A percentile compares a stretch with the other conserved stretches of the same genome.
Evolutionary conservation across 2,888 invertebrate genomes (phyloP).

Genomic region (Oconnorella tubifera): DNA sequence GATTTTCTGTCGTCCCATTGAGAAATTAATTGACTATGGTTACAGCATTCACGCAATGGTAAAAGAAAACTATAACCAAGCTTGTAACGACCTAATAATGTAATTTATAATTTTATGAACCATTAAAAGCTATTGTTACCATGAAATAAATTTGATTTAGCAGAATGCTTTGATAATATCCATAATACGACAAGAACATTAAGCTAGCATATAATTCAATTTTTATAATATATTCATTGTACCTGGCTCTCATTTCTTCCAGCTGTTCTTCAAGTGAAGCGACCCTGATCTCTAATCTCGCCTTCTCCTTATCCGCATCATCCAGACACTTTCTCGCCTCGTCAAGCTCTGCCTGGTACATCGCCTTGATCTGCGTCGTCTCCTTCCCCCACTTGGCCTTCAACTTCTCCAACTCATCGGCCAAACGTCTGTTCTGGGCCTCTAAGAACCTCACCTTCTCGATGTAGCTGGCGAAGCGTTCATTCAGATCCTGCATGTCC

Average conservation of each 20-base stretch:
- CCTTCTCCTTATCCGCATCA: slow-evolving; percentile 58
- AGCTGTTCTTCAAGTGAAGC: slow-evolving; percentile 57
- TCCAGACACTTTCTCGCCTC: slow-evolving; percentile 59
- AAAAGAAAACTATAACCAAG: too few relatives aligned
- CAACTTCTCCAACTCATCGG: slow-evolving; percentile 51
- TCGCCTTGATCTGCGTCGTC: slow-evolving; percentile 49
- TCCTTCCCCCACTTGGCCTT: slow-evolving; percentile 41
- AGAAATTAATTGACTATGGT: too few relatives aligned
- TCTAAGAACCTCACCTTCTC: slow-evolving; percentile 58
- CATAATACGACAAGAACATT: too few relatives aligned
- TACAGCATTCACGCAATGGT: too few relatives aligned
- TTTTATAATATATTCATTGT: too few relatives aligned
- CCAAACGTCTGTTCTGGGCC: slow-evolving; percentile 56
- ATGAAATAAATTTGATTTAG: too few relatives aligned
- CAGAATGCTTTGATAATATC: too few relatives aligned
- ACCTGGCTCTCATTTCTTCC: slow-evolving; percentile 42
- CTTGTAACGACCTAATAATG: too few relatives aligned
- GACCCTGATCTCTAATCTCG: slow-evolving; percentile 57
- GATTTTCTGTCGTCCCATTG: too few relatives aligned
- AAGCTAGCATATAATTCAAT: too few relatives aligned
- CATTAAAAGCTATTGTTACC: too few relatives aligned
- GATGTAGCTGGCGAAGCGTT: slow-evolving; percentile 60
- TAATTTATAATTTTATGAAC: too few relatives aligned
- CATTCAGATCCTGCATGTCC: slow-evolving; percentile 60
- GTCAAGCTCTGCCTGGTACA: slow-evolving; percentile 58